These are phyloP conservation scores for Caenorhabditis remanei DNA, from an alignment of 1,140 invertebrate species.

Conservation along the genomic window DNA sequence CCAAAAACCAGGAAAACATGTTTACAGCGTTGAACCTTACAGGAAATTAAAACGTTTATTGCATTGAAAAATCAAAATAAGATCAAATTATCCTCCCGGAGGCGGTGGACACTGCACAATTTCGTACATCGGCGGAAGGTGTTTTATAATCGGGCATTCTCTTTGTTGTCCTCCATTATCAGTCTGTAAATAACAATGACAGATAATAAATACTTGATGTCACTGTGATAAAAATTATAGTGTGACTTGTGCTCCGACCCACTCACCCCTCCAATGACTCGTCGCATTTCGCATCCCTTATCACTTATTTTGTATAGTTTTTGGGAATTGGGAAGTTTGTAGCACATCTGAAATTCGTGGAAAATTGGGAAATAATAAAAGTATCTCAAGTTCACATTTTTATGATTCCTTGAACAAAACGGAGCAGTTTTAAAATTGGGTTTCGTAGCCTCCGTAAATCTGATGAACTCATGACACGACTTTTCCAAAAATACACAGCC, in stretches of 20 bases:
- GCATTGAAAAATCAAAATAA: neutral
- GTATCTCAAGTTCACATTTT: neutral
- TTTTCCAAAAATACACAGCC: slow-evolving; percentile 2
- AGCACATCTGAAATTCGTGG: slow-evolving; percentile 16
- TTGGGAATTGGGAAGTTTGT: neutral
- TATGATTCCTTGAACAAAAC: neutral
- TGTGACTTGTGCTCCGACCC: neutral
- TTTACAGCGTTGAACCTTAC: no score
- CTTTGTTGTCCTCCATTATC: slow-evolving; percentile 6
- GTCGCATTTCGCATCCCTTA: slow-evolving; percentile 5
- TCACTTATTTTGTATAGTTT: neutral
- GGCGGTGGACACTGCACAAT: neutral
- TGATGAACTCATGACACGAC: slow-evolving; percentile 2
- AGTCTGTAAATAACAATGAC: neutral
- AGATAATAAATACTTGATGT: neutral
- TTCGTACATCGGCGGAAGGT: neutral
- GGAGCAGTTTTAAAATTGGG: neutral
- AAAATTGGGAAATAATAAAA: neutral
- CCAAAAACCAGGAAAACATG: neutral
- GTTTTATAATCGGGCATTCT: slow-evolving; percentile 14
- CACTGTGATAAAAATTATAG: no score
- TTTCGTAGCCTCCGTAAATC: neutral
- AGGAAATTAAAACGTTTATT: neutral
- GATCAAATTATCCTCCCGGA: neutral
- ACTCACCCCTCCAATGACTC: slow-evolving; percentile 22